These are phyloP conservation scores for Parapsyche elsis DNA, from an alignment of 1,140 invertebrate species.

Conservation along the genomic window DNA sequence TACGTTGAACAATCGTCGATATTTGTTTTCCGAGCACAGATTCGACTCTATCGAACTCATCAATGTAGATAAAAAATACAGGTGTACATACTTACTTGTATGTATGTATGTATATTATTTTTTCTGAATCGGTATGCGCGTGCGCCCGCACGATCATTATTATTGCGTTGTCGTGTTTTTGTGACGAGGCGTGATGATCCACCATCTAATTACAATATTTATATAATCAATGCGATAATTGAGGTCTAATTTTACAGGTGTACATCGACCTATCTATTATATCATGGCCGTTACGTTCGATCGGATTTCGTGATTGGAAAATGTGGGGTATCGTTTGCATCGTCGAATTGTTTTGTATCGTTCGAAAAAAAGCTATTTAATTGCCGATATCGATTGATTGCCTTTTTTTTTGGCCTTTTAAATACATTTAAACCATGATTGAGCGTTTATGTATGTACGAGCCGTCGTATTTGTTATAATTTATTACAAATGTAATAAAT, in stretches of 20 bases:
- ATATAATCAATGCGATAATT: slow-evolving; percentile 23
- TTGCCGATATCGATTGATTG: too few species aligned
- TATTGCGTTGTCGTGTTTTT: slow-evolving; percentile 8
- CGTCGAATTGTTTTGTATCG: too few species aligned
- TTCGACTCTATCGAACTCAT: too few species aligned
- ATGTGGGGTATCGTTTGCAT: too few species aligned
- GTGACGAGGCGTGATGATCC: slow-evolving; percentile 2
- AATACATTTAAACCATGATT: too few species aligned
- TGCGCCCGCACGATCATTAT: neutral
- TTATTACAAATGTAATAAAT: too few species aligned
- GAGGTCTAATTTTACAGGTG: neutral
- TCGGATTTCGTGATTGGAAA: too few species aligned
- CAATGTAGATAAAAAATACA: neutral
- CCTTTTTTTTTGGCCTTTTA: too few species aligned
- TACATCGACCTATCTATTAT: neutral
- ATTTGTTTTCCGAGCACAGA: neutral
- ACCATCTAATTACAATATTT: slow-evolving; percentile 5
- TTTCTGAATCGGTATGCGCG: neutral
- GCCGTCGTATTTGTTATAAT: too few species aligned
- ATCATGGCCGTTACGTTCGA: neutral
- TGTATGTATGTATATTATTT: neutral
- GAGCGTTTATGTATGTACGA: neutral
- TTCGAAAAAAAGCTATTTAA: too few species aligned
- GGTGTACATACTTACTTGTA: neutral
- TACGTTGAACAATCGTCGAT: neutral